These are phyloP conservation scores for Patagioenas fasciata DNA, from an alignment of 2,113 vertebrate genomes.

Conservation along the genomic window DNA sequence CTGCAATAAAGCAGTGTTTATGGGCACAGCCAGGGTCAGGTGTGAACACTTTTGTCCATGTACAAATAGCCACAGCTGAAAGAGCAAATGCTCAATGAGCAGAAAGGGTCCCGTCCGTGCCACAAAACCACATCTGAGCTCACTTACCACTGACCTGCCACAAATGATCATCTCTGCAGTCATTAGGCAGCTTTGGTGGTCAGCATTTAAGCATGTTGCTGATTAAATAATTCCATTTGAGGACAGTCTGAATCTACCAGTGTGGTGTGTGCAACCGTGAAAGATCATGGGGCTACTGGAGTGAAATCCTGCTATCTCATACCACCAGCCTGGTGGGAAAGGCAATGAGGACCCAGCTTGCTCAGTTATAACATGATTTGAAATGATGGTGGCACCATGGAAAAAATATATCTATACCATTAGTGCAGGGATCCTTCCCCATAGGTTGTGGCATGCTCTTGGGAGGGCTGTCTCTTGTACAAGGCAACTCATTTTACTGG, in stretches of 20 bases:
- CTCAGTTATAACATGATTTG: neutral
- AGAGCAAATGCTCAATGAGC: neutral
- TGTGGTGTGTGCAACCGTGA: neutral
- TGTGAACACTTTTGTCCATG: neutral
- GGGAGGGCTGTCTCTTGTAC: neutral
- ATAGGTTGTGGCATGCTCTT: neutral
- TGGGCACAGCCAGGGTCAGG: neutral
- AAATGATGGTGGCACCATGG: neutral
- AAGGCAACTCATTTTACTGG: neutral
- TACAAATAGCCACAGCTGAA: neutral
- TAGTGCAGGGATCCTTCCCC: neutral
- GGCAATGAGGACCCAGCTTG: neutral
- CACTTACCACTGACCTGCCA: neutral
- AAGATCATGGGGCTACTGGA: neutral
- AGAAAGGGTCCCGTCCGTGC: neutral
- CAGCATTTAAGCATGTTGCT: neutral
- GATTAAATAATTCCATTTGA: neutral
- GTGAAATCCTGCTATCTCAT: neutral
- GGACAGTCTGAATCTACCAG: neutral
- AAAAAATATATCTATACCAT: neutral
- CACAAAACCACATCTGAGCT: constrained; percentile 25
- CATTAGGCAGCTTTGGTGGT: neutral
- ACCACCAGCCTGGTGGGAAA: neutral
- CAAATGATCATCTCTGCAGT: neutral
- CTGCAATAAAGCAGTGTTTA: neutral